Conservation (phyloP, 1,140 invertebrate genomes). For the Leguminivora glycinivorella region DNA sequence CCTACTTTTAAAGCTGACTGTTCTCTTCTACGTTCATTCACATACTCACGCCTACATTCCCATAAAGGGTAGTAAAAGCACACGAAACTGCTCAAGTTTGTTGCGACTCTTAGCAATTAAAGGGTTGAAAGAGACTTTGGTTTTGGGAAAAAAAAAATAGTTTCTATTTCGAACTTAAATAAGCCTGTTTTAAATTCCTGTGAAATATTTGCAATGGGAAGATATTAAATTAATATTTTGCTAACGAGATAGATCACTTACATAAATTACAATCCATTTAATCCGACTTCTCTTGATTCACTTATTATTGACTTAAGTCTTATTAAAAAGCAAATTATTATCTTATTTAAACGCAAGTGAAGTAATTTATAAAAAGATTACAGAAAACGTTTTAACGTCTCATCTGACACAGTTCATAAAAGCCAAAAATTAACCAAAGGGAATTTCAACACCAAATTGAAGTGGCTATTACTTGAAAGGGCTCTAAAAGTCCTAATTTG, state of each 20-base stretch:
- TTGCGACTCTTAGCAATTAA: too few relatives aligned
- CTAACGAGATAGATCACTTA: not conserved
- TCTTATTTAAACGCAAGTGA: not conserved
- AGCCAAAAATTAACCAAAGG: not conserved
- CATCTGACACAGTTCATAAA: not conserved
- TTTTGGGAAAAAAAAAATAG: too few relatives aligned
- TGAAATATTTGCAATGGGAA: not conserved
- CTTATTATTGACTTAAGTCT: not conserved
- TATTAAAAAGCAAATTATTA: not conserved
- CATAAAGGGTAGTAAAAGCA: too few relatives aligned
- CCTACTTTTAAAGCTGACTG: too few relatives aligned
- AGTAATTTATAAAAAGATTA: not conserved
- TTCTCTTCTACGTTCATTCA: too few relatives aligned
- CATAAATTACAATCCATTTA: not conserved
- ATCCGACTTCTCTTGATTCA: not conserved
- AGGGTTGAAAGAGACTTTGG: too few relatives aligned
- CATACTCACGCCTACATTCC: too few relatives aligned
- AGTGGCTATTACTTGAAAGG: conserved; percentile 6
- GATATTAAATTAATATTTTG: not conserved
- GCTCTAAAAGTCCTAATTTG: conserved; percentile 13
- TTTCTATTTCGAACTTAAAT: too few relatives aligned
- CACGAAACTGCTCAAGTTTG: too few relatives aligned
- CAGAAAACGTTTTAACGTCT: not conserved
- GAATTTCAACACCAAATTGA: conserved; percentile 18
- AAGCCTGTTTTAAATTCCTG: not conserved